A percentile compares a stretch with the other conserved stretches of the same genome.
phyloP scores from a whole-genome alignment of 1,140 invertebrate species.

The Antheraea mylitta region DNA sequence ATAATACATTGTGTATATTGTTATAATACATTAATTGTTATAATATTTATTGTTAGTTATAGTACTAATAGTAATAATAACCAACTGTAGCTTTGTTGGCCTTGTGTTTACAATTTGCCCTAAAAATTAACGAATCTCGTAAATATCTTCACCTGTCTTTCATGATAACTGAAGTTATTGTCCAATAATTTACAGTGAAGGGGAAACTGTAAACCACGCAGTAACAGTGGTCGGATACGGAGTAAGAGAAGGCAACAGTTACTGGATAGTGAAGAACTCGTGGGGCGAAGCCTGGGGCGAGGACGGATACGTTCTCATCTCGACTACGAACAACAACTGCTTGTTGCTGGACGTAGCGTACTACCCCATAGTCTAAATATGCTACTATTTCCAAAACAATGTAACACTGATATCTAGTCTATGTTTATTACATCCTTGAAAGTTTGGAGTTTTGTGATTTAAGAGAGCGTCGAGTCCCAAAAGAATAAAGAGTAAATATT shows the following conservation, averaged over 20 bases:
- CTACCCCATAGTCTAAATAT: slow-evolving; percentile 39
- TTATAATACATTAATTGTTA: too few species aligned
- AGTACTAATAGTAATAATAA: too few species aligned
- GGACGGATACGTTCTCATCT: slow-evolving; percentile 89
- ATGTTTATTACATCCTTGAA: too few species aligned
- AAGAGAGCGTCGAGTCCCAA: too few species aligned
- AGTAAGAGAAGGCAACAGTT: slow-evolving; percentile 75
- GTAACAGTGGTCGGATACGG: slow-evolving; percentile 82
- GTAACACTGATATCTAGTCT: neutral
- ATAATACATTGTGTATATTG: too few species aligned
- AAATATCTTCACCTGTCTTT: too few species aligned
- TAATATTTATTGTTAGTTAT: too few species aligned
- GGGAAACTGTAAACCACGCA: slow-evolving; percentile 76
- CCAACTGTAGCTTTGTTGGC: too few species aligned
- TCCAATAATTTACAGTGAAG: slow-evolving; percentile 39
- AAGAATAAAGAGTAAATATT: too few species aligned
- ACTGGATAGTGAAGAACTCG: slow-evolving; percentile 92
- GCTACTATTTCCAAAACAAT: neutral
- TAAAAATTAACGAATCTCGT: too few species aligned
- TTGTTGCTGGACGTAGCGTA: slow-evolving; percentile 35
- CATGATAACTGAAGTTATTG: neutral
- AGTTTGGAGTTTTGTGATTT: too few species aligned
- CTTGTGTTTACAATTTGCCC: too few species aligned
- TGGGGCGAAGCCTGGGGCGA: slow-evolving; percentile 86
- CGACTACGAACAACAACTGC: slow-evolving; percentile 88